A percentile compares a stretch with the other conserved stretches of the same genome.
Evolutionary conservation across 2,888 invertebrate species (phyloP).

Genomic region (Drosophila phalerata): DNA sequence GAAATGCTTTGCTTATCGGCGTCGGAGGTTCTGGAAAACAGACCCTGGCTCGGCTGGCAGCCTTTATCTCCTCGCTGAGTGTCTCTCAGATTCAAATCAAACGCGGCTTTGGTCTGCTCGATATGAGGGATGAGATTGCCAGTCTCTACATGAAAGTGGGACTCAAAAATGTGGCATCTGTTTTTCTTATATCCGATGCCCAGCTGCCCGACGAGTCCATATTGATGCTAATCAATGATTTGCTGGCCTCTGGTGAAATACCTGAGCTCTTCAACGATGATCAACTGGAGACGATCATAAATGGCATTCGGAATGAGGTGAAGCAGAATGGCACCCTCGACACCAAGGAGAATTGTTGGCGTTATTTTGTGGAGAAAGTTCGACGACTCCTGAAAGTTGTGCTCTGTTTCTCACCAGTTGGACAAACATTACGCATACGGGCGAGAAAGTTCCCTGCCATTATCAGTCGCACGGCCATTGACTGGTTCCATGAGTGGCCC

Average conservation of each 20-base stretch:
- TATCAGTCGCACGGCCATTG: conserved; percentile 96
- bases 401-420: conserved; percentile 98
- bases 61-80: conserved; percentile 95
- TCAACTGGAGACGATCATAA: conserved; percentile 94
- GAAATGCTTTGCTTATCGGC: conserved; percentile 96
- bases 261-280: conserved; percentile 96
- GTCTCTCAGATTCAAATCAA: conserved; percentile 96
- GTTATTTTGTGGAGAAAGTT: conserved; percentile 96
- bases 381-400: conserved; percentile 92
- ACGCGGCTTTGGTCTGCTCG: conserved; percentile 93
- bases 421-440: conserved; percentile 93
- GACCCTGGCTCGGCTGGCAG: conserved; percentile 94
- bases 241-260: conserved; percentile 97
- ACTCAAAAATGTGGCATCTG: conserved; percentile 93
- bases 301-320: conserved; percentile 91
- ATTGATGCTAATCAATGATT: conserved; percentile 96
- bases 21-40: conserved; percentile 99
- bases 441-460: conserved; percentile 97
- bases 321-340: conserved; percentile 94
- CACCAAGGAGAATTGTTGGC: conserved; percentile 97
- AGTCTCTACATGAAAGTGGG: conserved; percentile 94
- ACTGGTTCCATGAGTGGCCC: conserved; percentile 99
- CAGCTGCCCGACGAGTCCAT: conserved; percentile 96
- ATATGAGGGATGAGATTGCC: conserved; percentile 91
- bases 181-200: conserved; percentile 97